Percentiles rank a stretch among this genome's conserved stretches.
phyloP scores from a whole-genome alignment of 2,113 vertebrate species.

The Onychostoma macrolepis region DNA sequence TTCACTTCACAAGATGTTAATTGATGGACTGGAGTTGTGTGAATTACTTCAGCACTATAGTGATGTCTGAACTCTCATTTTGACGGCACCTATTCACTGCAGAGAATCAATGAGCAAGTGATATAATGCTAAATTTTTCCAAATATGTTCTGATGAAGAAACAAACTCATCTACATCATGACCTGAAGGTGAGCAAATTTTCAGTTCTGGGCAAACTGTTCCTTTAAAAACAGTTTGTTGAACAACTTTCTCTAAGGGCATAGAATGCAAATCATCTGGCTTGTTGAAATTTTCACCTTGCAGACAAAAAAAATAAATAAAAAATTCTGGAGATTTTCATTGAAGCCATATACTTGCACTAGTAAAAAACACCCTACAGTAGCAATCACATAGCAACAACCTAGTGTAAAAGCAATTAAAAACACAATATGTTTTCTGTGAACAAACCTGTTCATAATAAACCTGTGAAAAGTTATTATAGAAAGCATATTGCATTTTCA shows the following conservation, averaged over 20 bases:
- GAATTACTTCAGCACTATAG: background rate
- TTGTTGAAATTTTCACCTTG: background rate
- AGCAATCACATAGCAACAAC: background rate
- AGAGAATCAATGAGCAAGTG: background rate
- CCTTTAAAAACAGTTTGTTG: no score
- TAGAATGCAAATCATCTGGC: background rate
- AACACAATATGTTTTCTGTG: constrained; percentile 1
- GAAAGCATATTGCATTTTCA: constrained; percentile 52
- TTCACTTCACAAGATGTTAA: background rate
- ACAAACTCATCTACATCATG: no score
- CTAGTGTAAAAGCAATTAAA: constrained; percentile 6
- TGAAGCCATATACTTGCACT: background rate
- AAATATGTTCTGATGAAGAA: no score
- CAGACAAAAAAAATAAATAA: background rate
- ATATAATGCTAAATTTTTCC: no score
- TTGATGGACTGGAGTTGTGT: background rate
- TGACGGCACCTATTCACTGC: background rate
- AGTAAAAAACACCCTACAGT: background rate
- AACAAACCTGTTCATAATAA: constrained; percentile 8
- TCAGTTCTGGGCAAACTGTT: background rate
- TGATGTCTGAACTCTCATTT: background rate
- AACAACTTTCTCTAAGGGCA: background rate
- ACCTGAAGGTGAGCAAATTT: no score
- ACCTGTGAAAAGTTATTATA: constrained; percentile 30
- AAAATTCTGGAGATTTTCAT: background rate